These are phyloP conservation scores for Polymixis lichenea DNA, from an alignment of 2,888 invertebrate genomes.

Conservation along the genomic window DNA sequence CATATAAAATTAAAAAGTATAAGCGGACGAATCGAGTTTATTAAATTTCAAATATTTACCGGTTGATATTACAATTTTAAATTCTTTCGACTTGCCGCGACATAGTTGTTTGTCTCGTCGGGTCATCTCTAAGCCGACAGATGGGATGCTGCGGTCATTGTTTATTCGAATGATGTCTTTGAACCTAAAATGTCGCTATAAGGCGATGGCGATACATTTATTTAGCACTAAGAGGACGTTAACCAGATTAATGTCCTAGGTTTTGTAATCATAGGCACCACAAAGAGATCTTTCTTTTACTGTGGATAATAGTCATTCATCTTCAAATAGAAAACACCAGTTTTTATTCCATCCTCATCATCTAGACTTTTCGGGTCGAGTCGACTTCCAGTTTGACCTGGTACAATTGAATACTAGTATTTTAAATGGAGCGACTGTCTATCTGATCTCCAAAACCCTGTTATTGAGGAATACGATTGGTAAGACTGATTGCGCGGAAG, in stretches of 20 bases:
- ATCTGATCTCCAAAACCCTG: no score
- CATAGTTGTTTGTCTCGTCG: slow-evolving; percentile 52
- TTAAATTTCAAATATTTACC: slow-evolving; percentile 89
- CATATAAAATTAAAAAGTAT: slow-evolving; percentile 90
- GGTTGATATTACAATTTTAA: slow-evolving; percentile 88
- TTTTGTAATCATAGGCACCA: background rate
- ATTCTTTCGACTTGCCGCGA: slow-evolving; percentile 72
- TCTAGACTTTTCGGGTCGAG: no score
- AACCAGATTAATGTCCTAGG: background rate
- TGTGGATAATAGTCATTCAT: background rate
- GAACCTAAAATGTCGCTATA: slow-evolving; percentile 28
- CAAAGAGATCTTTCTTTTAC: background rate
- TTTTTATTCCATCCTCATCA: background rate
- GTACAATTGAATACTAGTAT: no score
- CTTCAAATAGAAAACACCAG: background rate
- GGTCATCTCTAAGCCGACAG: slow-evolving; percentile 54
- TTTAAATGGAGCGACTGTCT: no score
- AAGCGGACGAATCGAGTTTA: slow-evolving; percentile 85
- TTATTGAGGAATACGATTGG: no score
- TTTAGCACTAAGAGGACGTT: slow-evolving; percentile 16
- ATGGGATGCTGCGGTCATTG: slow-evolving; percentile 44
- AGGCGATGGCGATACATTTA: slow-evolving; percentile 8
- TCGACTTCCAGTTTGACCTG: no score
- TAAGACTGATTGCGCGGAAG: no score
- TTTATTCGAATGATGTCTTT: slow-evolving; percentile 51